Evolutionary conservation across 2,888 invertebrate species (phyloP).

Genomic region (Psylliodes chrysocephalus): DNA sequence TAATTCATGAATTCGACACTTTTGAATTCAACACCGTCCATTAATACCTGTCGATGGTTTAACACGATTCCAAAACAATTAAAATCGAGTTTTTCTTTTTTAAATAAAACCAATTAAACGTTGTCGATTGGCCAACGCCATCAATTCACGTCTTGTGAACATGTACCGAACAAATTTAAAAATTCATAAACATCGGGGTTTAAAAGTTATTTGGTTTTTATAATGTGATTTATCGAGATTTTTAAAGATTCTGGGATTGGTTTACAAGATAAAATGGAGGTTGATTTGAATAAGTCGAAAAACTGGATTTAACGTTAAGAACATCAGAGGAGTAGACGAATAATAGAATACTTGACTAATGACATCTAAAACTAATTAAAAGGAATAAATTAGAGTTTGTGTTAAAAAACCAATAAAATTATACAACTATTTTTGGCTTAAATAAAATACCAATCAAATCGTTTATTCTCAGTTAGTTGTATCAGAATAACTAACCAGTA

Average conservation of each 20-base stretch:
- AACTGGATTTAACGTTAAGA: not conserved
- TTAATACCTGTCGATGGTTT: constrained; percentile 16
- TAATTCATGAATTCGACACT: constrained; percentile 20
- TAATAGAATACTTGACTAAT: too few species aligned
- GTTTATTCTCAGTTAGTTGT: too few species aligned
- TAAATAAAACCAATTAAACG: not conserved
- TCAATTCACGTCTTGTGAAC: not conserved
- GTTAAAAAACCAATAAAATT: too few species aligned
- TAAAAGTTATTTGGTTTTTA: not conserved
- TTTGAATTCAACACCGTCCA: constrained; percentile 9
- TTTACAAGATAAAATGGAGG: not conserved
- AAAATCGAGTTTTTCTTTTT: constrained; percentile 10
- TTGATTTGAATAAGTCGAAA: not conserved
- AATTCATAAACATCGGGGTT: not conserved
- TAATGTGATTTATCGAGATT: not conserved
- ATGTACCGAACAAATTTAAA: not conserved
- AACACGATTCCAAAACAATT: constrained; percentile 19
- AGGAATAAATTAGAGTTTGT: too few species aligned
- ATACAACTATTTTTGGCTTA: too few species aligned
- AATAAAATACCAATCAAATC: too few species aligned
- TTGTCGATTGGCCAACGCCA: not conserved
- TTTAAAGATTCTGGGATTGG: not conserved
- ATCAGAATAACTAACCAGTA: too few species aligned
- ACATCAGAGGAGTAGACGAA: too few species aligned
- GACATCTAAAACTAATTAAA: too few species aligned